Base-by-base conservation (phyloP, 2,888 invertebrate species). In the Dusona sp. region DNA sequence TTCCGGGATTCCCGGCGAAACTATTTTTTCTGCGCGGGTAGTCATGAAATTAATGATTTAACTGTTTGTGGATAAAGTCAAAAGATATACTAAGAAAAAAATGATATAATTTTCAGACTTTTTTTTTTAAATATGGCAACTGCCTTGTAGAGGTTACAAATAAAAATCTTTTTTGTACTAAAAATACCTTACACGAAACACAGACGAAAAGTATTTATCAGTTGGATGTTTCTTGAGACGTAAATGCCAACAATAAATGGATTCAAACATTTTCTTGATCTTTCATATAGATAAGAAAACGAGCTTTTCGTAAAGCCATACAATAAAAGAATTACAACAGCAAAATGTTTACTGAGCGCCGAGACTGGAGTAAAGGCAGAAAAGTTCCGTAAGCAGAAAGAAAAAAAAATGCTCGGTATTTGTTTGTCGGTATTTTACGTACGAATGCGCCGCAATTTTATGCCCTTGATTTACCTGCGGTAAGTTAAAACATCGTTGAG, bases 361-460 rank as follows among this genome's bases (percentile, higher is more conserved):
- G 65, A 51, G 45, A 67, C 16, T 36, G 29, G 48, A 48, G 38
- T 36, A 64, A 70, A 70, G 45, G 45, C 61, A 48, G 3, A 48
- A 22, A 72, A 61, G 48, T 79, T 61, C 36, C 22, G 33, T 13
- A 48, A 36, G 38, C 33, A 61, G 36, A 29, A 2, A 72, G n/a
- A n/a, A 79, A 72, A 70, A 9, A 61, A 72, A 57, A 48, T 68
- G 38, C 57, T 51, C 45, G 57, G 38, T 79, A 22, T 79, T 79
- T 57, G 42, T 79, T 61, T 22, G 13, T 22, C 22, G 48, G 19
- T 74, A 61, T 61, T 74, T 51, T 3, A 70, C 57, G 61, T 42
- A 16, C 57, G 61, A 29, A 16, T 22, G 77, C 25, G 74, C 19
- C 36, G 51, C n/a, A 57, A 72, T 38, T 57, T 45, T 29, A 61